Evolutionary conservation across 2,113 vertebrate genomes (phyloP), one percentile per base, ranked within the genome.

Genomic region (Ciconia maguari): DNA sequence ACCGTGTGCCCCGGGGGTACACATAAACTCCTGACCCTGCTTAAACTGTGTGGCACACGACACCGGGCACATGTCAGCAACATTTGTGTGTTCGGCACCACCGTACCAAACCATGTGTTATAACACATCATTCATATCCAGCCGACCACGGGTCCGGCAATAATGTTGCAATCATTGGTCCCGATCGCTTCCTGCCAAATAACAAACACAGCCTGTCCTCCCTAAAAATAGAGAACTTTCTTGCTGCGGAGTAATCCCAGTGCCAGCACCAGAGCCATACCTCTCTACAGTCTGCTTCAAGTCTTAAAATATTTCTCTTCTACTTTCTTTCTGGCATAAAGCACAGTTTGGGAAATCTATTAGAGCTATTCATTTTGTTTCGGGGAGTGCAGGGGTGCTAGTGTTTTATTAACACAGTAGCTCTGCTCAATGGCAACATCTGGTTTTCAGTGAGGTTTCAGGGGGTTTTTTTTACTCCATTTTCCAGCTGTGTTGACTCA

Each of bases 401-500:
- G 87, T 72, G 74, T 87, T 96, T 95, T 96, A 94, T 95, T 96
- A 87, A 58, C 66, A 94, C 89, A 72, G 95, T 95, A 95, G 95
- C 96, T 94, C 75, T 62, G 62, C 89, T 96, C 94, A 80, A 69
- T 94, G 84, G 89, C 78, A 97, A 90, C 93, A 95, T 97, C 94
- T 97, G 96, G 77, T 95, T 95, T 94, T 95, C 58, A 55, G 70
- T 80, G 94, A 89, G 57, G 30, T 87, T 94, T 95, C 20, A 62
- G 25, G n/a, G 29, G 4, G 0, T 3, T n/a, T 58, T 96, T 96
- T 92, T 65, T 2, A 58, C 41, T 94, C 70, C 25, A 9, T 87
- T 95, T 94, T 96, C 91, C 95, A 96, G 94, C 95, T 97, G 93
- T 95, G 89, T 91, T 97, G 92, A 94, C 83, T 96, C 94, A 94